Evolutionary conservation across 2,797 vertebrate genomes (phyloP), one percentile per base, ranked within the genome.

Genomic region (Bufotes viridis): DNA sequence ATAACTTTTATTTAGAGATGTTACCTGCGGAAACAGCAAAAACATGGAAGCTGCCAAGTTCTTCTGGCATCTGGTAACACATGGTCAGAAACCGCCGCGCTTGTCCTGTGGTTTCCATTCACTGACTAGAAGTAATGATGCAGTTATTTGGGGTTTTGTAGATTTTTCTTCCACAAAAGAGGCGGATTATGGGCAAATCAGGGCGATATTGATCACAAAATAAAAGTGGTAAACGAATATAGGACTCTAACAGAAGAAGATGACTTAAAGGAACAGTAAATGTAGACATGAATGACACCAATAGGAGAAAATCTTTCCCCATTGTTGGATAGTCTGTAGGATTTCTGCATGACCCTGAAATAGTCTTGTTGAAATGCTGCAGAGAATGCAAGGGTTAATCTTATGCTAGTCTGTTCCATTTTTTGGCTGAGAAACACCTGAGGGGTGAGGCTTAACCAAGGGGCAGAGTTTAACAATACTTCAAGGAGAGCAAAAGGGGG

Each of bases 11-110:
- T 78, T 78, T 78, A 12, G n/a, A 78, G 75, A 55, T 10, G 51
- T 78, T 51, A 78, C 75, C 75, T 78, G 75, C 75, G 75, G 75
- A 78, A 78, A 78, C 24, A n/a, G 72, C 72, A 75, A 78, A 75
- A 75, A 24, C n/a, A 55, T 7, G 26, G 55, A 80, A 29, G 20
- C 78, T 29, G 78, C 78, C 55, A 61, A 61, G 51, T 55, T 55
- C 75, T 78, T 61, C 57, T 67, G 0, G 34, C 26, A 53, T 78
- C 75, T 78, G 75, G 75, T 78, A 78, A 24, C 13, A 78, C 75
- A 17, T 11, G 75, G 75, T 14, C 72, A 51, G 72, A 51, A n/a
- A 75, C 72, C 72, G 24, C 72, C 8, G 20, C 2, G 11, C 72
- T 14, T 7, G 70, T 7, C 74, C 74, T 55, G 75, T 15, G 75